phyloP scores from a whole-genome alignment of 2,888 invertebrate genomes.

The Lissonota sp. region DNA sequence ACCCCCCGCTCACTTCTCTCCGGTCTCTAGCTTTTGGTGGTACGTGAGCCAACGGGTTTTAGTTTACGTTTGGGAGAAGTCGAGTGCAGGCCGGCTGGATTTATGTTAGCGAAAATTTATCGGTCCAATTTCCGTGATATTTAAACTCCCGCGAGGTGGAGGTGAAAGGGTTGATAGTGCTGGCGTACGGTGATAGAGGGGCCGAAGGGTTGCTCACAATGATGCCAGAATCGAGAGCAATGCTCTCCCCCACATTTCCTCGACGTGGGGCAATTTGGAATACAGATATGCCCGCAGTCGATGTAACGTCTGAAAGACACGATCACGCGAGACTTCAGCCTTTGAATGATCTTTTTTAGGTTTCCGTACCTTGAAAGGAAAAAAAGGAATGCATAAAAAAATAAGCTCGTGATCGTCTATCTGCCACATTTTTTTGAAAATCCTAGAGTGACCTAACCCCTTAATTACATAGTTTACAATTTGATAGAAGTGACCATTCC shows the following conservation, averaged over 20 bases:
- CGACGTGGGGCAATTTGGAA: no score
- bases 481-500: no score
- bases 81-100: conserved; percentile 67
- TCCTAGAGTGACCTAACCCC: no score
- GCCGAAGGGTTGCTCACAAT: background rate
- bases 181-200: background rate
- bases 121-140: conserved; percentile 81
- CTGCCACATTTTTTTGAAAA: no score
- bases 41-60: conserved; percentile 59
- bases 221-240: background rate
- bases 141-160: conserved; percentile 68
- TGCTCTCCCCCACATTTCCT: background rate
- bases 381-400: no score
- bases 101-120: conserved; percentile 79
- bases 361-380: no score
- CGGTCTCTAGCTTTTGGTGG: background rate
- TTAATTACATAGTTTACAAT: no score
- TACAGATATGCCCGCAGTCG: no score
- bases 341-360: no score
- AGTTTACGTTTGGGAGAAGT: conserved; percentile 70
- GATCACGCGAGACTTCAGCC: no score
- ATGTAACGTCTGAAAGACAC: no score
- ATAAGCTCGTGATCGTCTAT: no score
- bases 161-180: conserved; percentile 40
- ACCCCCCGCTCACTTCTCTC: conserved; percentile 10